Conservation (phyloP, 2,888 invertebrate species). For the Eilema sororculum region DNA sequence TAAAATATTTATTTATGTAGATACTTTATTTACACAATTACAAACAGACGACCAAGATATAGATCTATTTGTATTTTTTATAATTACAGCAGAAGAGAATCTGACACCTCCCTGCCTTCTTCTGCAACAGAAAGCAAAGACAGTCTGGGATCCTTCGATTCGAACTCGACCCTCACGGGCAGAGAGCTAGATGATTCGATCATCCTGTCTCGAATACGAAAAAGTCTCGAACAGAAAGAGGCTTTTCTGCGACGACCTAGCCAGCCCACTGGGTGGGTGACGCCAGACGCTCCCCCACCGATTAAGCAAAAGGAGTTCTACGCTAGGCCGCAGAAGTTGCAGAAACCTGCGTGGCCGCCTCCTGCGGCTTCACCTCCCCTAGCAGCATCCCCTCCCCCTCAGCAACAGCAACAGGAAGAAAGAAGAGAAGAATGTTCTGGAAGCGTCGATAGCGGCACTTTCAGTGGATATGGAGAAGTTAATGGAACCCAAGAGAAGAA, state of each 20-base stretch:
- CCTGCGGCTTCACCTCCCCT: slow-evolving; percentile 77
- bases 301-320: slow-evolving; percentile 91
- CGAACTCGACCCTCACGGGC: slow-evolving; percentile 89
- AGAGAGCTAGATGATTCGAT: slow-evolving; percentile 91
- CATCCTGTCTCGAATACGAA: slow-evolving; percentile 92
- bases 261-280: slow-evolving; percentile 88
- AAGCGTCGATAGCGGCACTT: slow-evolving; percentile 81
- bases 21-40: background rate
- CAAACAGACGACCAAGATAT: background rate
- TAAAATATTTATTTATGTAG: no score
- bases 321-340: slow-evolving; percentile 92
- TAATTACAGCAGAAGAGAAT: slow-evolving; percentile 85
- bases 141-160: slow-evolving; percentile 90
- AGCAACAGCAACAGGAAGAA: slow-evolving; percentile 54
- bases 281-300: slow-evolving; percentile 80
- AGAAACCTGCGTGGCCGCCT: slow-evolving; percentile 91
- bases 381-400: slow-evolving; percentile 89
- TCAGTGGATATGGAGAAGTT: slow-evolving; percentile 80
- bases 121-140: slow-evolving; percentile 90
- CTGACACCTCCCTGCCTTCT: slow-evolving; percentile 88
- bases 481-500: slow-evolving; percentile 77
- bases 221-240: slow-evolving; percentile 95
- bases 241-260: slow-evolving; percentile 93
- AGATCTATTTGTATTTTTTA: background rate
- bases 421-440: slow-evolving; percentile 83